Conservation (phyloP, 2,797 vertebrate genomes). For the Phyllotis vaccarum region DNA sequence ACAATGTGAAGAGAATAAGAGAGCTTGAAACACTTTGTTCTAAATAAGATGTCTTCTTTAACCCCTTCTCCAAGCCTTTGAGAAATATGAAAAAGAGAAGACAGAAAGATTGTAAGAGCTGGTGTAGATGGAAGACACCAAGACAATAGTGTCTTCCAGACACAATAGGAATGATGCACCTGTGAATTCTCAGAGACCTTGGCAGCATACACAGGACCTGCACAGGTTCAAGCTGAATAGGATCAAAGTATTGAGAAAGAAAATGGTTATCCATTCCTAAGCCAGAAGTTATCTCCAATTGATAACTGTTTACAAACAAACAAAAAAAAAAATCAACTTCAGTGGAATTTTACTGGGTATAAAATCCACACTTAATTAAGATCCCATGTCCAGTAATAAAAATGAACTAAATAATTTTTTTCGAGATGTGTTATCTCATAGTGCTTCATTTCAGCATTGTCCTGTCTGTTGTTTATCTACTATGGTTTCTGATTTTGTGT, state of each 20-base stretch:
- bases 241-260: neutral
- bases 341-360: neutral
- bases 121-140: neutral
- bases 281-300: neutral
- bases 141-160: too few relatives aligned
- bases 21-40: neutral
- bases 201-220: neutral
- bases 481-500: neutral
- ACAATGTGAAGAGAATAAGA: neutral
- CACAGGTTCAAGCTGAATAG: neutral
- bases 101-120: neutral
- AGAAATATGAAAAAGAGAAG: neutral
- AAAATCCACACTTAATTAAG: neutral
- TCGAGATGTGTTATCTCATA: neutral
- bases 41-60: neutral
- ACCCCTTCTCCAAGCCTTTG: neutral
- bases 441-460: neutral
- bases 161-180: neutral
- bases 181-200: neutral
- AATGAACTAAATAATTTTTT: neutral
- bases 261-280: neutral
- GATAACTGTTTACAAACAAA: neutral
- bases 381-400: neutral
- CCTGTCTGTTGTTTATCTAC: neutral
- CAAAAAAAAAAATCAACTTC: neutral